These are phyloP conservation scores for Sinhomidia bicolor DNA, from an alignment of 2,888 invertebrate genomes.

Conservation along the genomic window DNA sequence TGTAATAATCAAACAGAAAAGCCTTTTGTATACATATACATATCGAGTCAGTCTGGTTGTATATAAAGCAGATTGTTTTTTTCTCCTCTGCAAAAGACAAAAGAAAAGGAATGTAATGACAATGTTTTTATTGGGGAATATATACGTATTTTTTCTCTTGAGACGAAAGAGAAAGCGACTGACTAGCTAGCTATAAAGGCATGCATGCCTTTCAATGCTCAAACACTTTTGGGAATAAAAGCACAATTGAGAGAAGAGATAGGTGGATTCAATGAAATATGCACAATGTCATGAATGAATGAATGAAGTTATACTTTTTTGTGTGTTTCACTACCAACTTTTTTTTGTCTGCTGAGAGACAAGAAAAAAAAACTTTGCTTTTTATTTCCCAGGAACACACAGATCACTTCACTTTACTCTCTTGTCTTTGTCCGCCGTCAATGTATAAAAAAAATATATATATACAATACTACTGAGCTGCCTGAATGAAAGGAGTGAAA, in stretches of 20 bases:
- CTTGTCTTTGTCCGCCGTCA: too few relatives aligned
- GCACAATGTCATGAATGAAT: conserved; percentile 7
- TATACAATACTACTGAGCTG: too few relatives aligned
- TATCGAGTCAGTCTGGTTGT: background rate
- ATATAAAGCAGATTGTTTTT: conserved; percentile 11
- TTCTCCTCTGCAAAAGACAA: conserved; percentile 2
- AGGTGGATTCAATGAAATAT: conserved; percentile 5
- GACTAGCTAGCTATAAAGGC: too few relatives aligned
- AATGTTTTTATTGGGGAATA: background rate
- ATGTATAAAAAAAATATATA: too few relatives aligned
- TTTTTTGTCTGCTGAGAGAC: background rate
- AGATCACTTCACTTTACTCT: background rate
- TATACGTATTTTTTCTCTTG: too few relatives aligned
- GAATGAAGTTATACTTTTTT: background rate
- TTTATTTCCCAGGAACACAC: conserved; percentile 7
- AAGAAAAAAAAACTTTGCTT: conserved; percentile 7
- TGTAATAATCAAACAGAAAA: background rate
- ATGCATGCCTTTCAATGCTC: background rate
- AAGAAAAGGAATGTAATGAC: background rate
- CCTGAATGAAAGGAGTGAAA: too few relatives aligned
- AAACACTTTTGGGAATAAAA: background rate
- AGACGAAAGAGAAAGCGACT: too few relatives aligned
- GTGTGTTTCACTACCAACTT: background rate
- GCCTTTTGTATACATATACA: background rate
- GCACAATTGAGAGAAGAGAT: background rate